Base-by-base conservation (phyloP, 1,140 invertebrate species). In the Macrobrachium rosenbergii region DNA sequence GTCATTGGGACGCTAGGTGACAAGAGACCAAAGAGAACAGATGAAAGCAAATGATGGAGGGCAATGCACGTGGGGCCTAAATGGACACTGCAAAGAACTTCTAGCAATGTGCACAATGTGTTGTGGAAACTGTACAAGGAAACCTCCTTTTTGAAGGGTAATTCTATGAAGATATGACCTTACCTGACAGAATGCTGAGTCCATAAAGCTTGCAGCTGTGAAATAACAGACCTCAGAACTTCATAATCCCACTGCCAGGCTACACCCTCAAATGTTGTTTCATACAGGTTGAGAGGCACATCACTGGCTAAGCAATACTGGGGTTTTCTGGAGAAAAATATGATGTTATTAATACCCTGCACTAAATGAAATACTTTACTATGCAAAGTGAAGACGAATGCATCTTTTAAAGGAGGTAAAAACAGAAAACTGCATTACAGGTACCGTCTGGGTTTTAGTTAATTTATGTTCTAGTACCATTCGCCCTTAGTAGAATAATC, bases 291-390 rank as follows among this genome's bases (percentile, higher is more conserved):
- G 12, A 99, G 92, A 0, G 98, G 98, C 14, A 97, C 90, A 90
- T 98, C 97, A 90, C 95, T 94, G 10, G 98, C 98, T 93, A 99
- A 95, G 72, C 93, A 94, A 92, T 99, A 99, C 91, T 99, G 97
- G 0, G 98, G 98, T 93, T 98, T 99, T 83, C 96, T 90, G 14
- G 3, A 81, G n/a, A 37, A 17, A 60, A n/a, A 43, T 69, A 19
- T 5, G n/a, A 67, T 52, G 28, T 58, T 19, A 28, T 7, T n/a
- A 62, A 37, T 23, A 43, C 37, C 21, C n/a, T 28, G 64, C 37
- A 82, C 43, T 11, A 17, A 17, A 58, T 80, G 45, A 62, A n/a
- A 52, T 62, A 80, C 11, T 43, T 77, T n/a, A 52, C 28, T 37
- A 37, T 37, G 3, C 28, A 1, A 37, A n/a, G n/a, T n/a, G n/a